Evolutionary conservation across 2,888 invertebrate genomes (phyloP).

Genomic region (Lithosia quadra): DNA sequence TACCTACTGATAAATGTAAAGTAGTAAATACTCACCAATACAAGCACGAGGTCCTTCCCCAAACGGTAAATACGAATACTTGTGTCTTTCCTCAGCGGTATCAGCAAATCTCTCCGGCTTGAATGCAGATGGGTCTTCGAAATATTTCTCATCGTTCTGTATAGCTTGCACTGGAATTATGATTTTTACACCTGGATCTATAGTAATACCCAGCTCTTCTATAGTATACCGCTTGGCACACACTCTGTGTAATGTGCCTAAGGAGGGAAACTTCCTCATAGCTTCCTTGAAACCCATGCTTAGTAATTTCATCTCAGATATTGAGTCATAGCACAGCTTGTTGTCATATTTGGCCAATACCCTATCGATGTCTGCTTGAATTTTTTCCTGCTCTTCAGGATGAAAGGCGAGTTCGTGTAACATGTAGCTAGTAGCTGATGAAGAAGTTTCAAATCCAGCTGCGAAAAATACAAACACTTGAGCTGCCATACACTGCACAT

Average conservation of each 20-base stretch:
- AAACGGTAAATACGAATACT: constrained; percentile 68
- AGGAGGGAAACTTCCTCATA: constrained; percentile 67
- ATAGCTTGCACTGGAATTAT: constrained; percentile 69
- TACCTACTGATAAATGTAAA: too few species aligned
- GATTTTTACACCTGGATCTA: constrained; percentile 70
- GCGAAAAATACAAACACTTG: constrained; percentile 74
- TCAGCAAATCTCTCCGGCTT: constrained; percentile 64
- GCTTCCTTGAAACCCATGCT: constrained; percentile 69
- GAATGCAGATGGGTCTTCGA: constrained; percentile 64
- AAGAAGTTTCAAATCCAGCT: constrained; percentile 82
- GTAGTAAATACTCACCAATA: constrained; percentile 59
- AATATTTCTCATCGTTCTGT: constrained; percentile 71
- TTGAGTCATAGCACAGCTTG: constrained; percentile 69
- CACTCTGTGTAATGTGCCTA: constrained; percentile 63
- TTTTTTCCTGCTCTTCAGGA: constrained; percentile 68
- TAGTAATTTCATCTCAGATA: constrained; percentile 64
- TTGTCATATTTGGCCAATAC: constrained; percentile 64
- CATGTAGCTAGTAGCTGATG: constrained; percentile 72
- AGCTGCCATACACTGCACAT: constrained; percentile 59
- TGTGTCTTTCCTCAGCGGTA: constrained; percentile 43
- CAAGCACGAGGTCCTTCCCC: constrained; percentile 72
- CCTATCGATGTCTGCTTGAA: constrained; percentile 71
- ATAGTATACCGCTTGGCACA: constrained; percentile 63
- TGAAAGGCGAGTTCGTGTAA: constrained; percentile 74
- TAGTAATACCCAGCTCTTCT: constrained; percentile 59